These are phyloP conservation scores for Micoletzkya japonica DNA, from an alignment of 2,888 invertebrate genomes.

Conservation along the genomic window DNA sequence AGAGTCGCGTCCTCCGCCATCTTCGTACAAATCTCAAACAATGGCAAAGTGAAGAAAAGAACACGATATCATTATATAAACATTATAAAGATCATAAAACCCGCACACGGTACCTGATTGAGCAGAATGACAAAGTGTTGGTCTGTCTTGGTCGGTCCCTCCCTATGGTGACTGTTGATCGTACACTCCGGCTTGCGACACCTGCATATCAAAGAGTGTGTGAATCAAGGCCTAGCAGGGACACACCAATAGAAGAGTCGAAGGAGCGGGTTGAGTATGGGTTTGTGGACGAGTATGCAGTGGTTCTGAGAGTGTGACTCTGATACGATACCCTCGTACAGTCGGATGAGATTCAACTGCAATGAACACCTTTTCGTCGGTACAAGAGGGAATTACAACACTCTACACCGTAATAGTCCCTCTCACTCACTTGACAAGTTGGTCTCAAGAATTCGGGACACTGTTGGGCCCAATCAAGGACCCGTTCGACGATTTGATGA, in stretches of 20 bases:
- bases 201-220: slow-evolving; percentile 3
- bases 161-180: slow-evolving; percentile 6
- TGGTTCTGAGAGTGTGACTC: slow-evolving; percentile 54
- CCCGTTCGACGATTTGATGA: slow-evolving; percentile 50
- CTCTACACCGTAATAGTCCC: background rate
- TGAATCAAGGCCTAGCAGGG: background rate
- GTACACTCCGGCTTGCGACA: slow-evolving; percentile 27
- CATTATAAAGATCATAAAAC: slow-evolving; percentile 8
- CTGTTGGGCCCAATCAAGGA: slow-evolving; percentile 53
- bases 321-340: slow-evolving; percentile 46
- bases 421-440: slow-evolving; percentile 45
- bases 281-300: slow-evolving; percentile 80
- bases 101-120: slow-evolving; percentile 49
- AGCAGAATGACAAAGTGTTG: slow-evolving; percentile 59
- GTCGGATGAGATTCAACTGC: slow-evolving; percentile 39
- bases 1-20: slow-evolving; percentile 56
- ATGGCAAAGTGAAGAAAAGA: background rate
- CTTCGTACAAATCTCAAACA: slow-evolving; percentile 54
- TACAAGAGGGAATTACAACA: background rate
- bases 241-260: slow-evolving; percentile 78
- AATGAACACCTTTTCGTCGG: background rate
- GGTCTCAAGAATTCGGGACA: slow-evolving; percentile 42
- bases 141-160: slow-evolving; percentile 44
- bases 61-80: slow-evolving; percentile 7
- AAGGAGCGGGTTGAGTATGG: slow-evolving; percentile 83